These are phyloP conservation scores for Porites cylindrica DNA, from an alignment of 92 coral and sea anemone genomes.

Conservation along the genomic window DNA sequence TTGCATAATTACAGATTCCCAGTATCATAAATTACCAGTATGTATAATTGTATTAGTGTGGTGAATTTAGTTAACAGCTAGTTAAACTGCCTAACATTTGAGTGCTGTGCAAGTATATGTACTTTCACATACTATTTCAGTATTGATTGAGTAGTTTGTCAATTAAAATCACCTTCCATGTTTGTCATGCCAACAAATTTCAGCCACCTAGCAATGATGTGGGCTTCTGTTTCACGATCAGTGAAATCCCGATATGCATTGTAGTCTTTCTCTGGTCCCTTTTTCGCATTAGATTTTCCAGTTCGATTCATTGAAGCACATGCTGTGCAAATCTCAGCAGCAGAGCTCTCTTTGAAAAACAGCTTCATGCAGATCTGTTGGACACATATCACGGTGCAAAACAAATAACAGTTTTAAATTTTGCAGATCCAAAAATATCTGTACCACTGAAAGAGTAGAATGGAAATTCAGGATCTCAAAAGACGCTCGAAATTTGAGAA, in stretches of 20 bases:
- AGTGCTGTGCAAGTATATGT: no score
- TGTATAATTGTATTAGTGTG: no score
- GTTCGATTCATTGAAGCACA: conserved; percentile 39
- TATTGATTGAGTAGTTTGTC: not conserved
- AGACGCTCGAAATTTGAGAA: no score
- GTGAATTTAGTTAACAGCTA: no score
- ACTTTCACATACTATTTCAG: not conserved
- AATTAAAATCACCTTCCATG: conserved; percentile 10
- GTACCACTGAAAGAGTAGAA: not conserved
- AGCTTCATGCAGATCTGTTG: conserved; percentile 14
- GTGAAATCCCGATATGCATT: conserved; percentile 23
- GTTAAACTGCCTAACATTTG: no score
- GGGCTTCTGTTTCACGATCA: conserved; percentile 33
- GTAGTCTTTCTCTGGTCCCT: conserved; percentile 36
- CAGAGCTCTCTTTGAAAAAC: conserved; percentile 31
- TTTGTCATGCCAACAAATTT: conserved; percentile 19
- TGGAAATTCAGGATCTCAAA: no score
- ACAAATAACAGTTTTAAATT: no score
- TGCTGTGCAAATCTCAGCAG: conserved; percentile 23
- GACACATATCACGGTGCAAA: no score
- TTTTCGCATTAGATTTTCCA: conserved; percentile 19
- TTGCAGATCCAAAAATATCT: not conserved
- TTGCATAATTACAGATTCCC: no score
- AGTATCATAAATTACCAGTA: no score
- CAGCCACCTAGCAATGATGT: conserved; percentile 21